phyloP scores from a whole-genome alignment of 2,113 vertebrate genomes.

The Parus major region DNA sequence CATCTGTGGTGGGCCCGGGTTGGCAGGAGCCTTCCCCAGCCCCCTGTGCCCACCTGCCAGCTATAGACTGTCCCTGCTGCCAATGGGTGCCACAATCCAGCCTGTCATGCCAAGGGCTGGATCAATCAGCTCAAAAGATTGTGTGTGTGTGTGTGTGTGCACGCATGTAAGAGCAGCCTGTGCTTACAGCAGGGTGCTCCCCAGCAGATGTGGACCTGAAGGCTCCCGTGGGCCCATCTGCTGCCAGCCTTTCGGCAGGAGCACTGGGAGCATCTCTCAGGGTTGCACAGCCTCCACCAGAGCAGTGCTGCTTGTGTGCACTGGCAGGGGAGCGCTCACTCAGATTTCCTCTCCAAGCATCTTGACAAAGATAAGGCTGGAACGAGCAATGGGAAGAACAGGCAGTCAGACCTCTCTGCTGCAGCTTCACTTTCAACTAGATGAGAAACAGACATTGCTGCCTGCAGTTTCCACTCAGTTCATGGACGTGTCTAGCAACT shows the following conservation, averaged over 20 bases:
- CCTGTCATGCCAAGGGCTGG: rapidly evolving
- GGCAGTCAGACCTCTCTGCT: neutral
- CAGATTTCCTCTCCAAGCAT: neutral
- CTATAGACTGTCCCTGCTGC: neutral
- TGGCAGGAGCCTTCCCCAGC: neutral
- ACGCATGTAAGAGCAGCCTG: neutral
- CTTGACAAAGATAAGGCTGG: rapidly evolving
- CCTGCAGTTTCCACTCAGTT: neutral
- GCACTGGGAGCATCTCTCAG: rapidly evolving
- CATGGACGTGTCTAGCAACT: neutral
- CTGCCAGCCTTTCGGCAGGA: neutral
- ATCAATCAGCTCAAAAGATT: neutral
- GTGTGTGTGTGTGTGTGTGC: neutral
- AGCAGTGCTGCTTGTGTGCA: rapidly evolving
- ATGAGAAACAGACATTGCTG: neutral
- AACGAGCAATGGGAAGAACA: neutral
- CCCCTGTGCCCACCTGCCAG: neutral
- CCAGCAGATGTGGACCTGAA: neutral
- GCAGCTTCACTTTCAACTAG: neutral
- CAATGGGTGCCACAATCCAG: rapidly evolving
- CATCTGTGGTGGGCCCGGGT: rapidly evolving
- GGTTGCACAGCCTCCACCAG: neutral
- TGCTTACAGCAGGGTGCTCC: neutral
- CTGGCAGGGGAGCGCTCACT: neutral
- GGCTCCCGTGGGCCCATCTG: rapidly evolving